Conservation (phyloP, 2,888 invertebrate genomes). For the Erebia palarica region DNA sequence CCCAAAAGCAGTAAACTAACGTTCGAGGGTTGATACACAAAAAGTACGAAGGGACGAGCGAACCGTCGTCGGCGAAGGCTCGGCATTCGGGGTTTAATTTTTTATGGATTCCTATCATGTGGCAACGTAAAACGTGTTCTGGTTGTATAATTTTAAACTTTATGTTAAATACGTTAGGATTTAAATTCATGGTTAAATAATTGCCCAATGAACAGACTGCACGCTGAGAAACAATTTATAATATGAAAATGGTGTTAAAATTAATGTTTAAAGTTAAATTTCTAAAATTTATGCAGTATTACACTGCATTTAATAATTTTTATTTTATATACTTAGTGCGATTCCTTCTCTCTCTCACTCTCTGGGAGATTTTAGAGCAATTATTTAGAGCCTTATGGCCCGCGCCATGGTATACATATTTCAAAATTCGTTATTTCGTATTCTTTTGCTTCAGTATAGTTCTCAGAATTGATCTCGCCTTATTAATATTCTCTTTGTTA, state of each 20-base stretch:
- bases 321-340: too few relatives aligned
- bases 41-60: conserved; percentile 63
- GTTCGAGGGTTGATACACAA: conserved; percentile 52
- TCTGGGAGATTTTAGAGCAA: too few relatives aligned
- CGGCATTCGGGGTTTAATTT: conserved; percentile 60
- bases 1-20: conserved; percentile 42
- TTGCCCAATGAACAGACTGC: conserved; percentile 25
- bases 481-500: conserved; percentile 66
- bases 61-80: conserved; percentile 51
- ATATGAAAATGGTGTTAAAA: conserved; percentile 22
- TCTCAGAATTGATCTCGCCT: conserved; percentile 56
- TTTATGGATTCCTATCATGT: conserved; percentile 57
- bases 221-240: conserved; percentile 35
- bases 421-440: background rate
- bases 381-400: too few relatives aligned
- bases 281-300: background rate
- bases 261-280: conserved; percentile 26
- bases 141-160: conserved; percentile 7
- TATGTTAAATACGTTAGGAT: background rate
- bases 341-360: too few relatives aligned
- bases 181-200: background rate
- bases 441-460: conserved; percentile 10
- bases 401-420: too few relatives aligned
- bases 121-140: conserved; percentile 18
- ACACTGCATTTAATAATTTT: too few relatives aligned